Percentiles rank a stretch among this genome's conserved stretches.
phyloP scores from a whole-genome alignment of 2,888 invertebrate genomes.

The Acanthopleura granulata region DNA sequence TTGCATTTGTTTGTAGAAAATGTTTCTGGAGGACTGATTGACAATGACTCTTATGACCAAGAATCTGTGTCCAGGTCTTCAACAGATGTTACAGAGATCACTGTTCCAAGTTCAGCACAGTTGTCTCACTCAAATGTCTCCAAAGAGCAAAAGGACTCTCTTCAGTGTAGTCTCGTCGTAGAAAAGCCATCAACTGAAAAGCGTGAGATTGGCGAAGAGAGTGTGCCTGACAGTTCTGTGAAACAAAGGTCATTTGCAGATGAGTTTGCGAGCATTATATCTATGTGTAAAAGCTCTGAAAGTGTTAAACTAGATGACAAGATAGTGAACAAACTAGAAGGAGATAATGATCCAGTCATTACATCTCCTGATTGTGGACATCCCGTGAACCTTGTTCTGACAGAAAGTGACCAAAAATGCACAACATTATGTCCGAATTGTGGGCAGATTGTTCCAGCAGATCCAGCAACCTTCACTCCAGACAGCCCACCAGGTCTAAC shows the following conservation, averaged over 20 bases:
- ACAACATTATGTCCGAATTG: not conserved
- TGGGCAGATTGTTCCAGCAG: not conserved
- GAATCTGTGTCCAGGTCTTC: too few relatives aligned
- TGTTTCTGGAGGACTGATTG: too few relatives aligned
- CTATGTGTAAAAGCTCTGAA: not conserved
- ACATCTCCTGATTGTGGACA: conserved; percentile 10
- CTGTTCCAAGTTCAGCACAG: too few relatives aligned
- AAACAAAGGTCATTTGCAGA: not conserved
- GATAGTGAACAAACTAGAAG: not conserved
- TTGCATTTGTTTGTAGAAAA: too few relatives aligned
- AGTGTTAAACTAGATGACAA: not conserved
- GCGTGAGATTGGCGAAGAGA: not conserved
- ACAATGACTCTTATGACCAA: too few relatives aligned
- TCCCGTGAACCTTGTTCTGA: not conserved
- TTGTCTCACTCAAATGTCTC: too few relatives aligned
- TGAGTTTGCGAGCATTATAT: not conserved
- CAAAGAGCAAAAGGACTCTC: too few relatives aligned
- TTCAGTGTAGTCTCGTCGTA: too few relatives aligned
- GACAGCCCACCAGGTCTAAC: not conserved
- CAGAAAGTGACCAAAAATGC: not conserved
- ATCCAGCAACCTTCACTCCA: not conserved
- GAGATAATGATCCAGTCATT: not conserved
- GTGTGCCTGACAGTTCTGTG: not conserved
- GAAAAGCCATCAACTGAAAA: not conserved
- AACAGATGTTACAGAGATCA: too few relatives aligned